A percentile compares a stretch with the other conserved stretches of the same genome.
Evolutionary conservation across 1,140 invertebrate genomes (phyloP).

Genomic region (Caerostris extrusa): DNA sequence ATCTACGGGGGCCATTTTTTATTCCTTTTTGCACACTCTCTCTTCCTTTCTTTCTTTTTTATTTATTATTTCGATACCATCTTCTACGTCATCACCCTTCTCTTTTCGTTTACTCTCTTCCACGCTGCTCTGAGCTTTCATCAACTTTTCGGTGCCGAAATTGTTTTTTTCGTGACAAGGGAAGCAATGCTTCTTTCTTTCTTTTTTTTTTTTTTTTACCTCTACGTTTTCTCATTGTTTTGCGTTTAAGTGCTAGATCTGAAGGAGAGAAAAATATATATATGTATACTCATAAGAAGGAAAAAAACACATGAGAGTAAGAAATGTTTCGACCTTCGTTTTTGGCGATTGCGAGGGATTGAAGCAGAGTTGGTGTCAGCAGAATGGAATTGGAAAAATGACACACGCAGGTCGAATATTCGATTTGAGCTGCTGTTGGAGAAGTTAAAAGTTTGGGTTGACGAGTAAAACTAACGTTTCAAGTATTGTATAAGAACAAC

Average conservation of each 20-base stretch:
- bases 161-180: conserved; percentile 61
- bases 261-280: conserved; percentile 36
- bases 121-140: conserved; percentile 54
- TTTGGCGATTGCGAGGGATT: conserved; percentile 41
- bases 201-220: no score
- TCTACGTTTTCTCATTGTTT: conserved; percentile 53
- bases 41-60: not conserved
- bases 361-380: conserved; percentile 13
- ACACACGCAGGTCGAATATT: not conserved
- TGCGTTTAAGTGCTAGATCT: conserved; percentile 15
- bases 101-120: conserved; percentile 22
- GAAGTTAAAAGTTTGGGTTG: no score
- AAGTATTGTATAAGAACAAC: no score
- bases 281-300: not conserved
- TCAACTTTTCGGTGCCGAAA: conserved; percentile 63
- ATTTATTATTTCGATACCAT: conserved; percentile 24
- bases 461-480: no score
- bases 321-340: not conserved
- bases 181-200: conserved; percentile 48
- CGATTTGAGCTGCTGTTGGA: conserved; percentile 4
- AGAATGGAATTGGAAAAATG: conserved; percentile 30
- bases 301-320: not conserved
- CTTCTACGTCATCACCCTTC: conserved; percentile 44
- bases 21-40: not conserved
- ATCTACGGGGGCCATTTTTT: conserved; percentile 48